Conservation (phyloP, 2,113 vertebrate species). For the Mastomys coucha region DNA sequence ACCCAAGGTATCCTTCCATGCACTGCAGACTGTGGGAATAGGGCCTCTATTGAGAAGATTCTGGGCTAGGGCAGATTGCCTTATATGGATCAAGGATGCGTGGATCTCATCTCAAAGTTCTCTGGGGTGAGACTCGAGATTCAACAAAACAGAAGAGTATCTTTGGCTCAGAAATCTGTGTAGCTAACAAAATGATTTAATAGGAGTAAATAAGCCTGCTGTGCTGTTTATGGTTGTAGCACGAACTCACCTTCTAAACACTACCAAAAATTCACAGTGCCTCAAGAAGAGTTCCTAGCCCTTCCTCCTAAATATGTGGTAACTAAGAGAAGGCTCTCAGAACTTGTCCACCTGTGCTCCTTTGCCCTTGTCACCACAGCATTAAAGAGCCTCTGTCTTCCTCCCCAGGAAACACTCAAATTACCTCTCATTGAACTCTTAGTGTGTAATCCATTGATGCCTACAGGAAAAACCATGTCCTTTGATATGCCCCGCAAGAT, state of each 20-base stretch:
- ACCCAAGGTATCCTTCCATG: accelerated
- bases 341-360: background rate
- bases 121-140: background rate
- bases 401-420: background rate
- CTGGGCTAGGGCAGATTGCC: background rate
- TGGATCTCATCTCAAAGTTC: background rate
- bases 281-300: background rate
- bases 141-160: background rate
- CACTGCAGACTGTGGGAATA: background rate
- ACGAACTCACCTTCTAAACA: background rate
- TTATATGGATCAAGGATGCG: background rate
- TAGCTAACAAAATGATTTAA: background rate
- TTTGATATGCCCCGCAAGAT: background rate
- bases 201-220: slow-evolving; percentile 4
- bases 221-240: background rate
- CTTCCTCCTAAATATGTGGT: slow-evolving; percentile 38
- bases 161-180: slow-evolving; percentile 8
- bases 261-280: background rate
- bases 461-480: background rate
- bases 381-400: background rate
- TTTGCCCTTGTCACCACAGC: slow-evolving; percentile 10
- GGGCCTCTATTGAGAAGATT: background rate
- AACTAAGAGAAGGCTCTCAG: background rate
- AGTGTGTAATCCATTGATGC: background rate
- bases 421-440: background rate